phyloP scores from a whole-genome alignment of 2,113 vertebrate species.

The Fukomys damarensis region DNA sequence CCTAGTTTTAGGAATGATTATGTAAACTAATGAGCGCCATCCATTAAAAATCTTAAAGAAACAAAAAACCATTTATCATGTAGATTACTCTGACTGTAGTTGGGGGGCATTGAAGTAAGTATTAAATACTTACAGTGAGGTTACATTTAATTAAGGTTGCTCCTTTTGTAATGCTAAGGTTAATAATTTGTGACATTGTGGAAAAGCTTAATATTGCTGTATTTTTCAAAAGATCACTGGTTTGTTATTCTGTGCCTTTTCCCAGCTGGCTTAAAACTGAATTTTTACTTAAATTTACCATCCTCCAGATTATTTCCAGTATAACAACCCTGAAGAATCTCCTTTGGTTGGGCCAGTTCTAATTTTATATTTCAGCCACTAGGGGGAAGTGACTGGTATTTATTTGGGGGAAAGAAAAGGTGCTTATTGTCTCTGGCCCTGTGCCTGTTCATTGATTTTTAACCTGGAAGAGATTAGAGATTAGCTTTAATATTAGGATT shows the following conservation, averaged over 20 bases:
- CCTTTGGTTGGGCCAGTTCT: not conserved
- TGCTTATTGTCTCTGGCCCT: not conserved
- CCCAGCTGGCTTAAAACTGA: not conserved
- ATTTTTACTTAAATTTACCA: not conserved
- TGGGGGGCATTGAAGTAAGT: conserved; percentile 46
- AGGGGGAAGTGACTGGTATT: conserved; percentile 60
- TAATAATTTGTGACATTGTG: conserved; percentile 14
- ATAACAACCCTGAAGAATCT: not conserved
- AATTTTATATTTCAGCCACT: conserved; percentile 48
- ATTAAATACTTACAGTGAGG: conserved; percentile 50
- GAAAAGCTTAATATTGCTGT: conserved; percentile 47
- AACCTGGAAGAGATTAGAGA: not conserved
- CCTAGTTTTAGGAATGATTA: conserved; percentile 78
- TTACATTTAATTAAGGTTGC: conserved; percentile 66
- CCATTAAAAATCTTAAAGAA: conserved; percentile 69
- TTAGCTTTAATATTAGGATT: not conserved
- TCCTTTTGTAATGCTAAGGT: conserved; percentile 24
- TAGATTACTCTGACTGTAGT: conserved; percentile 40
- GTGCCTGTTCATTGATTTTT: not conserved
- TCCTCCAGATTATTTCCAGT: not conserved
- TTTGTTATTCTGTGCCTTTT: conserved; percentile 12
- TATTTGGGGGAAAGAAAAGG: not conserved
- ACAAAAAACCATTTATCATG: conserved; percentile 74
- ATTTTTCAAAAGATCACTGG: not conserved
- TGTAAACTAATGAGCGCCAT: conserved; percentile 80